phyloP scores from a whole-genome alignment of 2,113 vertebrate species.

The Megalops atlanticus region DNA sequence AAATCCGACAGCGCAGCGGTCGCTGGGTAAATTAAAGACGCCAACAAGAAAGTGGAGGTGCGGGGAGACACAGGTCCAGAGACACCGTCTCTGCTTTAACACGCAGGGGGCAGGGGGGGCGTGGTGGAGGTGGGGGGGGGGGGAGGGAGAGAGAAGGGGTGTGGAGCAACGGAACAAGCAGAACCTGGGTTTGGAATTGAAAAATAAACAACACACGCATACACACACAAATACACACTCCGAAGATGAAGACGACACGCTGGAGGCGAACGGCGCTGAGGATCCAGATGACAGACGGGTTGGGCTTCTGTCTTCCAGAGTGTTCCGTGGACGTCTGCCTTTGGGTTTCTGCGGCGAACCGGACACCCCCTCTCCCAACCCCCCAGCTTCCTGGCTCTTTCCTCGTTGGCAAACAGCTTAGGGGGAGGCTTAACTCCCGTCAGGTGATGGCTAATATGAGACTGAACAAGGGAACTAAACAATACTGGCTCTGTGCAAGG shows the following conservation, averaged over 20 bases:
- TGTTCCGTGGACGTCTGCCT: slow-evolving; percentile 21
- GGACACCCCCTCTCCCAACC: slow-evolving; percentile 3
- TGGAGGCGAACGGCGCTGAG: neutral
- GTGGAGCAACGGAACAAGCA: neutral
- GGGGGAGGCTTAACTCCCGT: slow-evolving; percentile 32
- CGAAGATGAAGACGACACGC: neutral
- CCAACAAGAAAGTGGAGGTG: slow-evolving; percentile 61
- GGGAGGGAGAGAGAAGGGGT: neutral
- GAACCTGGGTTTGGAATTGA: slow-evolving; percentile 1
- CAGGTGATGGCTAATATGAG: slow-evolving; percentile 46
- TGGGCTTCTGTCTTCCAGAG: neutral
- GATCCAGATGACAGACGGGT: neutral
- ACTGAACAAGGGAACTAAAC: neutral
- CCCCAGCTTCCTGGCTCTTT: neutral
- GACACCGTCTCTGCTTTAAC: slow-evolving; percentile 19
- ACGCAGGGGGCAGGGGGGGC: slow-evolving; percentile 21
- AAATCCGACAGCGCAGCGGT: neutral
- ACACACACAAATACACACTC: neutral
- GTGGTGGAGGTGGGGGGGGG: too few relatives aligned
- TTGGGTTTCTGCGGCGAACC: slow-evolving; percentile 5
- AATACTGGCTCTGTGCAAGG: neutral
- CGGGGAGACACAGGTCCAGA: slow-evolving; percentile 37
- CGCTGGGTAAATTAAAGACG: slow-evolving; percentile 43
- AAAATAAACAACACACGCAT: slow-evolving; percentile 22
- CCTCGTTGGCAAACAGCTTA: slow-evolving; percentile 18